Evolutionary conservation across 2,797 vertebrate species (phyloP).

Genomic region (Psittacula derbiana): DNA sequence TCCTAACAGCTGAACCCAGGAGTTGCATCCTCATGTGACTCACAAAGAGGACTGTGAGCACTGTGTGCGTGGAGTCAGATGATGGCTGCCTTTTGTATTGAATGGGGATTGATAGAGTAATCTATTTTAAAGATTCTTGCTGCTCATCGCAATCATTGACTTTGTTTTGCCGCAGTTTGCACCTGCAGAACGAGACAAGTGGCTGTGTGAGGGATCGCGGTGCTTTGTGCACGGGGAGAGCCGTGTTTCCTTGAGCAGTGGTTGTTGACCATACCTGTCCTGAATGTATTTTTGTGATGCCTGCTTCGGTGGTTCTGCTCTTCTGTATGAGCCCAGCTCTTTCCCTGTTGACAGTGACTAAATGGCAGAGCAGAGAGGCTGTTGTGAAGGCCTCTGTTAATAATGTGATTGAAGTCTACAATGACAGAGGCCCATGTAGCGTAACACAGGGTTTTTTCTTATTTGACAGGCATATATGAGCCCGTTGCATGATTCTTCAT

Average conservation of each 20-base stretch:
- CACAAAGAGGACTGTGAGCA: neutral
- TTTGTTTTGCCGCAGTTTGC: neutral
- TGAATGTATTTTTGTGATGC: neutral
- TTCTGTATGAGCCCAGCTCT: neutral
- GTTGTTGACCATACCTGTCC: neutral
- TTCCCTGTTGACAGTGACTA: neutral
- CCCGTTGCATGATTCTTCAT: neutral
- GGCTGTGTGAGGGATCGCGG: fast-evolving
- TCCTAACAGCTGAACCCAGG: neutral
- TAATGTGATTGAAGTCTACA: neutral
- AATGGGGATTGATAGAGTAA: neutral
- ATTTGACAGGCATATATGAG: neutral
- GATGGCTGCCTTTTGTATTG: neutral
- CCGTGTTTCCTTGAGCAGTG: neutral
- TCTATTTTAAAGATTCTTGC: neutral
- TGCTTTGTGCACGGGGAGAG: neutral
- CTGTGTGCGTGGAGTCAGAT: neutral
- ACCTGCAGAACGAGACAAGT: neutral
- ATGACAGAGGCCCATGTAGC: neutral
- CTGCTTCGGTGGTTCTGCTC: neutral
- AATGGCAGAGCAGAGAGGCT: neutral
- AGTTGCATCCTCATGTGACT: neutral
- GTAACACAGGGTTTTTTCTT: neutral
- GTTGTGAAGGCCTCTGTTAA: neutral
- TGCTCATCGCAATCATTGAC: neutral